Base-by-base conservation (phyloP, 2,888 invertebrate genomes). In the Drosophila quinaria region DNA sequence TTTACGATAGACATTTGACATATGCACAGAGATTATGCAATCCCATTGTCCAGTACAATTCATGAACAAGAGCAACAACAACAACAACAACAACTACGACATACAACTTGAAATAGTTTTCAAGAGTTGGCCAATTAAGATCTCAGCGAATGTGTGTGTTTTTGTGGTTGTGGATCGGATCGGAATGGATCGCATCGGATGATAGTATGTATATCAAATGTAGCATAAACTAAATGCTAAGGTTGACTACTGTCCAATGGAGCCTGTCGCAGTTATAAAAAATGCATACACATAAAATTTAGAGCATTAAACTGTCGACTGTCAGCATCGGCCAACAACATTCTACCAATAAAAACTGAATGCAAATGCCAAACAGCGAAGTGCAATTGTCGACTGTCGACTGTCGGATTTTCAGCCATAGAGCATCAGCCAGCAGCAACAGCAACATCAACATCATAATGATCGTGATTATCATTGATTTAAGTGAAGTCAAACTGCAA, bases 351-450 rank as follows among this genome's bases (percentile, higher is more conserved):
- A 67, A 81, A 74, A 74, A 80, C 68, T 71, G 75, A 82, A 85
- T 89, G 81, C 85, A 89, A 89, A 89, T 89, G 88, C 88, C 90
- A 89, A 89, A 83, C 80, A 70, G 84, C 71, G 80, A 81, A 87
- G 83, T 78, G 73, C 72, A 78, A 64, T 61, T 50, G 77, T 25
- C 51, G 56, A 64, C 58, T 50, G 77, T 25, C 46, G 56, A 59
- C 49, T 47, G 59, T 35, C 46, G 51, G 51, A 29, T 35, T 22
- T 41, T 46, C 67, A 71, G 17, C 52, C 49, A 50, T 25, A 68
- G 33, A 37, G 52, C 79, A 74, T 19, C 72, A 68, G 33, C 58
- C 65, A 11, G 39, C 63, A 54, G 15, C 61, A 59, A 15, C 44
- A 49, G 37, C 68, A 47, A 25, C 54, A 59, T 55, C 13, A 50